Conservation (phyloP, 2,797 vertebrate genomes). For the Microchirus variegatus region DNA sequence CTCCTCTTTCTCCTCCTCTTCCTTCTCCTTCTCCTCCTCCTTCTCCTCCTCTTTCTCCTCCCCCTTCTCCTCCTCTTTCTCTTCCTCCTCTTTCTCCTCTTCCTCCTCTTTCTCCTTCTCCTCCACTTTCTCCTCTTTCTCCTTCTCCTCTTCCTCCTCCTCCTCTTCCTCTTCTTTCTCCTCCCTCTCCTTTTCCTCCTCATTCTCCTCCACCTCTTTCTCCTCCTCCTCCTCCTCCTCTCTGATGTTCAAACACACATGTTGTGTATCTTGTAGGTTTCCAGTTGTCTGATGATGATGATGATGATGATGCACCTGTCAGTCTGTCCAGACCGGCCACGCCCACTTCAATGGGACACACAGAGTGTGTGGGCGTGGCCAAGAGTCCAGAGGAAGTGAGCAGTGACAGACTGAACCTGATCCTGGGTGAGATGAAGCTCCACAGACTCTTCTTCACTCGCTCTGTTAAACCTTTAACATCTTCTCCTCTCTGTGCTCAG, state of each 20-base stretch:
- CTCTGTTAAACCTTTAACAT: no score
- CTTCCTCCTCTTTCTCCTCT: background rate
- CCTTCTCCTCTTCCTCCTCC: background rate
- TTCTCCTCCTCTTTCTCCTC: background rate
- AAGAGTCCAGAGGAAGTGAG: conserved; percentile 92
- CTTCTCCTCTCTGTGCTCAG: no score
- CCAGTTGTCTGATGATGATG: conserved; percentile 72
- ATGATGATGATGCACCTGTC: conserved; percentile 85
- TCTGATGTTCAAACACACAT: background rate
- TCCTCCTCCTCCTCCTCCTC: conserved; percentile 3
- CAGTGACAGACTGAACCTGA: conserved; percentile 89
- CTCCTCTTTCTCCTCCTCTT: conserved; percentile 1
- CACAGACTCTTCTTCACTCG: no score
- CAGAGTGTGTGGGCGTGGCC: conserved; percentile 72
- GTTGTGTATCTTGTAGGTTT: no score
- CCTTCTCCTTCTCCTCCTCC: conserved; percentile 4
- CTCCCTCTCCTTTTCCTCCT: conserved; percentile 75
- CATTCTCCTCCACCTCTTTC: background rate
- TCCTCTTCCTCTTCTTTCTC: no score
- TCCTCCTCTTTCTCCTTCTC: background rate
- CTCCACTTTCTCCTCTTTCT: no score
- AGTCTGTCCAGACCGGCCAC: conserved; percentile 92
- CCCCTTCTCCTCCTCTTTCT: background rate
- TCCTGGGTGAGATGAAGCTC: conserved; percentile 81
- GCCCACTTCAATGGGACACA: conserved; percentile 92